Percentiles rank a stretch among this genome's conserved stretches.
These are phyloP conservation scores for Polylopha cassiicola DNA, from an alignment of 2,888 invertebrate species.

Conservation along the genomic window DNA sequence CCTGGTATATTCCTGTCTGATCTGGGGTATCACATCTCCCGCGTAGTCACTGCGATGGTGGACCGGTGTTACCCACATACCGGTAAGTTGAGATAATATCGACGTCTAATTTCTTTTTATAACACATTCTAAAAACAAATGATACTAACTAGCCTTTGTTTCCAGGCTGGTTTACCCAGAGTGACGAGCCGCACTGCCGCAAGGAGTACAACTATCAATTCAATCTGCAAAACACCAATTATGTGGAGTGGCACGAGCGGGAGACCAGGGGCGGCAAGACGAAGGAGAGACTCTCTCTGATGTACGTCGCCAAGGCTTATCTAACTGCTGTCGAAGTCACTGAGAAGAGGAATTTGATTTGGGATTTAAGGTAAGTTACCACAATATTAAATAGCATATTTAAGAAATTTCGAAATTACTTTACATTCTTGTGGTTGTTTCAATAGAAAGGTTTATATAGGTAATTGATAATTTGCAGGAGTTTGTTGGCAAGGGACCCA, in stretches of 20 bases:
- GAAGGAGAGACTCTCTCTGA: constrained; percentile 82
- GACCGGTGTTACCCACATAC: constrained; percentile 94
- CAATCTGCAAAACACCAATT: constrained; percentile 82
- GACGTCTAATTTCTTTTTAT: neutral
- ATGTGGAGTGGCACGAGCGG: constrained; percentile 90
- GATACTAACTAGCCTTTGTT: constrained; percentile 13
- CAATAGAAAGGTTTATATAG: neutral
- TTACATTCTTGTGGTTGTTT: neutral
- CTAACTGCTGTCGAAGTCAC: constrained; percentile 89
- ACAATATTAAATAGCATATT: neutral
- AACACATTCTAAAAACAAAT: neutral
- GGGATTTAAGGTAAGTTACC: constrained; percentile 80
- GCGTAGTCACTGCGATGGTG: constrained; percentile 91
- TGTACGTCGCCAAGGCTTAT: constrained; percentile 88
- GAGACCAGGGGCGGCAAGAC: constrained; percentile 82
- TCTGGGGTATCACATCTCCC: constrained; percentile 93
- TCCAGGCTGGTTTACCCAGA: constrained; percentile 89
- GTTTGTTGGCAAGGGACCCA: constrained; percentile 87
- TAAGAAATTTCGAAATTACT: neutral
- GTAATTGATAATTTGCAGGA: constrained; percentile 64
- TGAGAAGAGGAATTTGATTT: constrained; percentile 91
- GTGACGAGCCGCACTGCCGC: constrained; percentile 84
- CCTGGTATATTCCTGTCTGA: constrained; percentile 88
- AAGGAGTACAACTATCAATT: constrained; percentile 91
- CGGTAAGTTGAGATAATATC: constrained; percentile 61